phyloP scores from a whole-genome alignment of 2,797 vertebrate species.

The Xiphophorus birchmanni region DNA sequence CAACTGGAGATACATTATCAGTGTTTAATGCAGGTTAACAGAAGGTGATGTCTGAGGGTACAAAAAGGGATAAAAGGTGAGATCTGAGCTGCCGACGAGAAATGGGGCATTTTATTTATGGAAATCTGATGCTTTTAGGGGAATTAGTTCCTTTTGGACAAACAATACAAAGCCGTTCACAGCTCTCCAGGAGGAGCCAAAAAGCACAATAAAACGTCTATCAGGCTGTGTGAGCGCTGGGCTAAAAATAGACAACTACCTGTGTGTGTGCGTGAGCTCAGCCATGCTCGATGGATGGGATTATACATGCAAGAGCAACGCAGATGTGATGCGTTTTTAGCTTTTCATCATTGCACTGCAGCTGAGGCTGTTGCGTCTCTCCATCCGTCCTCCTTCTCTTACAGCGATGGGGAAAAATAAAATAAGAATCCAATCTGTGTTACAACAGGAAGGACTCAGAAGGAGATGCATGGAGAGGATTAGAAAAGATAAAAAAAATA shows the following conservation, averaged over 20 bases:
- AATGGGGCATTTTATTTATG: conserved; percentile 27
- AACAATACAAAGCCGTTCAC: conserved; percentile 7
- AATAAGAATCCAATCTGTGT: conserved; percentile 68
- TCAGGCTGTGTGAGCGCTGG: conserved; percentile 30
- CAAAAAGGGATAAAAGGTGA: conserved; percentile 8
- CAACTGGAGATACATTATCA: conserved; percentile 55
- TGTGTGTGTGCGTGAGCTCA: conserved; percentile 51
- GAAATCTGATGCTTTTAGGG: conserved; percentile 47
- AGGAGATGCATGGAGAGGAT: conserved; percentile 29
- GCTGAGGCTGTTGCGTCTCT: conserved; percentile 30
- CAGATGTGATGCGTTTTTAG: conserved; percentile 41
- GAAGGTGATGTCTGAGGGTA: conserved; percentile 15
- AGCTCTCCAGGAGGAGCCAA: conserved; percentile 11
- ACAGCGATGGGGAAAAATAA: conserved; percentile 41
- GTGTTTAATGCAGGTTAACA: conserved; percentile 36
- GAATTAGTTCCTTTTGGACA: conserved; percentile 37
- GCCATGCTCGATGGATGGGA: conserved; percentile 55
- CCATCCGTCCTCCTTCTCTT: conserved; percentile 9
- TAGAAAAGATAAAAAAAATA: conserved; percentile 22
- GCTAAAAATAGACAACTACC: conserved; percentile 66
- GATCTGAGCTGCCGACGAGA: conserved; percentile 5
- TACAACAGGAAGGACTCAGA: conserved; percentile 49
- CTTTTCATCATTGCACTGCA: conserved; percentile 46
- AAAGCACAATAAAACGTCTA: conserved; percentile 29
- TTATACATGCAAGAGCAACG: conserved; percentile 49